Conservation (phyloP, 2,113 vertebrate species). For the Engystomops pustulosus region DNA sequence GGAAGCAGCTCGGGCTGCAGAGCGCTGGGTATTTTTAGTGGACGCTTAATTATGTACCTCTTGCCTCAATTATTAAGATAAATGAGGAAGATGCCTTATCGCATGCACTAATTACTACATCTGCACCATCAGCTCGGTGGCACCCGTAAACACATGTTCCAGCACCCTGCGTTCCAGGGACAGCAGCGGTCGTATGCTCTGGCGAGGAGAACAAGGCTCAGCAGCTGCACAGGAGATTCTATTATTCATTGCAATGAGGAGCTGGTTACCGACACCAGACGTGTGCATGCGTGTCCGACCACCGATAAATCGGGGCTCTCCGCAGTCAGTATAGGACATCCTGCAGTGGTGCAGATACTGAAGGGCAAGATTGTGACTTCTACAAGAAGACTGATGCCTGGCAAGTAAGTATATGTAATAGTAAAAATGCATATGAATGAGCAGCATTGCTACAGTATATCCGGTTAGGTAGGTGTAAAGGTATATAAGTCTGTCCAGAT, state of each 20-base stretch:
- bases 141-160: conserved; percentile 13
- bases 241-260: background rate
- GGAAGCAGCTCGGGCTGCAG: conserved; percentile 74
- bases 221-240: background rate
- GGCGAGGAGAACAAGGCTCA: background rate
- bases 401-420: background rate
- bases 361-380: background rate
- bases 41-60: conserved; percentile 77
- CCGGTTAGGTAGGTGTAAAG: too few species aligned
- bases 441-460: too few species aligned
- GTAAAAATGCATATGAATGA: too few species aligned
- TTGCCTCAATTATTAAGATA: conserved; percentile 74
- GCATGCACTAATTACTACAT: conserved; percentile 66
- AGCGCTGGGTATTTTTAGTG: conserved; percentile 67
- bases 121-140: conserved; percentile 19
- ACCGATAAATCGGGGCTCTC: too few species aligned
- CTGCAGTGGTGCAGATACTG: background rate
- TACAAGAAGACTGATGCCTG: background rate
- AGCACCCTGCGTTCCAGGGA: background rate
- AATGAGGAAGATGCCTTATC: conserved; percentile 71
- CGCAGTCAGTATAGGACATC: background rate
- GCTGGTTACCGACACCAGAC: background rate
- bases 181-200: background rate
- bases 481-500: too few species aligned
- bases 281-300: background rate